A percentile compares a stretch with the other conserved stretches of the same genome.
Conservation (phyloP, 1,140 invertebrate genomes). For the Bombus pascuorum region DNA sequence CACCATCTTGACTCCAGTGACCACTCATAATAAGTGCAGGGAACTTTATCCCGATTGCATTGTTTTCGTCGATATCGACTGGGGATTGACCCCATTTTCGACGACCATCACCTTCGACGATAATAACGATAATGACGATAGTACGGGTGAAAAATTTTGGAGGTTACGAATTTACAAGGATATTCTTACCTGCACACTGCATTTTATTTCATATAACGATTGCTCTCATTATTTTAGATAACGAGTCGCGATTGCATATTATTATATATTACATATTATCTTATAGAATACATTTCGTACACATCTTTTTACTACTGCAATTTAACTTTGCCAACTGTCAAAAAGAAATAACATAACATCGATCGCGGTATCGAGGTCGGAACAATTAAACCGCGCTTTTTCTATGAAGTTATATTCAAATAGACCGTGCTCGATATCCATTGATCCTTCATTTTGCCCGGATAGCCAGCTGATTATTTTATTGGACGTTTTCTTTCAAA, state of each 20-base stretch:
- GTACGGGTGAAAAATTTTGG: fast-evolving
- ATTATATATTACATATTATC: not conserved
- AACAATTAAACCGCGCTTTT: not conserved
- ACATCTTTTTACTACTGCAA: not conserved
- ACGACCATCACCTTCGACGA: slow-evolving; percentile 36
- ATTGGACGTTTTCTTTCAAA: slow-evolving; percentile 1
- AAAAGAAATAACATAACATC: slow-evolving; percentile 6
- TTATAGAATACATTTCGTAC: no score
- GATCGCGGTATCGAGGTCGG: not conserved
- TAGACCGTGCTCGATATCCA: no score
- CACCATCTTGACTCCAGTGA: slow-evolving; percentile 49
- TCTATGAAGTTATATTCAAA: slow-evolving; percentile 8
- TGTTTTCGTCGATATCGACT: slow-evolving; percentile 42
- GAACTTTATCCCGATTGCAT: slow-evolving; percentile 19
- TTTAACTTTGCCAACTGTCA: not conserved
- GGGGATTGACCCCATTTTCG: slow-evolving; percentile 53
- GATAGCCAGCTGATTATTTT: not conserved
- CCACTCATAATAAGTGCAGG: slow-evolving; percentile 54
- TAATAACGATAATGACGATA: not conserved
- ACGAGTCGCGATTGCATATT: not conserved
- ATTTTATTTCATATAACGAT: slow-evolving; percentile 4
- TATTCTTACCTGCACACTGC: slow-evolving; percentile 40
- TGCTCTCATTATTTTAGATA: not conserved
- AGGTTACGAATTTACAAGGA: not conserved
- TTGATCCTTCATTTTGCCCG: not conserved